Evolutionary conservation across 2,797 vertebrate species (phyloP).

Genomic region (Trichosurus vulpecula): DNA sequence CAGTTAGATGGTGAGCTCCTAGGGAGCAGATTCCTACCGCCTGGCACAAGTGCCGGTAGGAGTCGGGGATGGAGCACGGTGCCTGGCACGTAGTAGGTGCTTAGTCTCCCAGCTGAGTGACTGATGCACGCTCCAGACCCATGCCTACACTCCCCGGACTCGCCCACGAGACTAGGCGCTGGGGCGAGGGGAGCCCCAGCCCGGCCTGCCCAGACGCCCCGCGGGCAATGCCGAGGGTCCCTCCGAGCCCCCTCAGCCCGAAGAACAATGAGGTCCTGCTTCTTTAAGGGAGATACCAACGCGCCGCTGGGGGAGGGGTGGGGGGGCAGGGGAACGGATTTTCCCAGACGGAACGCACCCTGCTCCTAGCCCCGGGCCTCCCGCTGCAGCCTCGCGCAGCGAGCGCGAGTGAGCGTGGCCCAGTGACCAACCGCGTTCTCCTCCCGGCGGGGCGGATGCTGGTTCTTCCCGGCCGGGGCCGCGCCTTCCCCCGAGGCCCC

Average conservation of each 20-base stretch:
- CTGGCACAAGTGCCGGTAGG: neutral
- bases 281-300: slow-evolving; percentile 81
- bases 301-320: slow-evolving; percentile 60
- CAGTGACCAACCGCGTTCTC: slow-evolving; percentile 63
- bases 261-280: slow-evolving; percentile 66
- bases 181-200: neutral
- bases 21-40: neutral
- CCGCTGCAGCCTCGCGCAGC: slow-evolving; percentile 29
- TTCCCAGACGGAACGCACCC: slow-evolving; percentile 65
- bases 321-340: slow-evolving; percentile 31
- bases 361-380: slow-evolving; percentile 44
- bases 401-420: slow-evolving; percentile 17
- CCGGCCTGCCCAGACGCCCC: neutral
- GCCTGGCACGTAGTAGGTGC: neutral
- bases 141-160: neutral
- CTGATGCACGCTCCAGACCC: neutral
- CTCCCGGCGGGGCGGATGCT: slow-evolving; percentile 22
- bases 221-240: neutral
- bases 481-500: slow-evolving; percentile 3
- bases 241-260: neutral
- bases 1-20: neutral
- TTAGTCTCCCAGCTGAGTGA: neutral
- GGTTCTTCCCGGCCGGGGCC: neutral
- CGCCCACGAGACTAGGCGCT: neutral
- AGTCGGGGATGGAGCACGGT: too few species aligned